These are phyloP conservation scores for Phalera bucephala DNA, from an alignment of 2,888 invertebrate genomes.

Conservation along the genomic window DNA sequence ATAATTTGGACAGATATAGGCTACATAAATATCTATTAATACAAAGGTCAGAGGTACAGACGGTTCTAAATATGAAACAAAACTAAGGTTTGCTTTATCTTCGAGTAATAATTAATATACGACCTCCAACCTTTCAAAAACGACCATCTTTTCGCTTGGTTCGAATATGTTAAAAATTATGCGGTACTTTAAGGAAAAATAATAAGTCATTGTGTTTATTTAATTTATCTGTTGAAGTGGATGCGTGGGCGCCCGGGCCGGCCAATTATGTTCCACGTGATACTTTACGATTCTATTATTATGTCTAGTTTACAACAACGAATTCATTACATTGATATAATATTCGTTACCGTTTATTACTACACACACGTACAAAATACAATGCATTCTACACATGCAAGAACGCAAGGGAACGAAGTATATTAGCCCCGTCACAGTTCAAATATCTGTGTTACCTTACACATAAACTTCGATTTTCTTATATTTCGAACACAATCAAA, in stretches of 20 bases:
- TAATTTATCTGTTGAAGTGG: slow-evolving; percentile 1
- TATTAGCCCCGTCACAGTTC: slow-evolving; percentile 7
- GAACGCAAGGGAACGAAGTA: not conserved
- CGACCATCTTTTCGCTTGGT: not conserved
- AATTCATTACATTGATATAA: slow-evolving; percentile 11
- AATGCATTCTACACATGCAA: too few species aligned
- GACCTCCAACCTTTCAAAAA: slow-evolving; percentile 4
- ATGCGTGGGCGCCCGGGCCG: slow-evolving; percentile 22
- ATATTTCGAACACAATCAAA: not conserved
- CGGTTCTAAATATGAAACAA: slow-evolving; percentile 1
- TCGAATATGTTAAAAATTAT: not conserved
- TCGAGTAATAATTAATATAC: slow-evolving; percentile 8
- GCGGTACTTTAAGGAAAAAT: too few species aligned
- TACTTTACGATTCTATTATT: slow-evolving; percentile 22
- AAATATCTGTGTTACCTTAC: not conserved
- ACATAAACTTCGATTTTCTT: not conserved
- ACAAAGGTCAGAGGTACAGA: slow-evolving; percentile 10
- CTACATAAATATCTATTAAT: too few species aligned
- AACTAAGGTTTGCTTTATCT: slow-evolving; percentile 1
- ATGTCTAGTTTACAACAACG: slow-evolving; percentile 26
- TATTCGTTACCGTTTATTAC: slow-evolving; percentile 1
- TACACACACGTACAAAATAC: not conserved
- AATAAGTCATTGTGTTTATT: too few species aligned
- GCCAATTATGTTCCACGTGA: slow-evolving; percentile 21
- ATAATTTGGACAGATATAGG: too few species aligned